These are phyloP conservation scores for Pangasius djambal DNA, from an alignment of 2,797 vertebrate species.

Conservation along the genomic window DNA sequence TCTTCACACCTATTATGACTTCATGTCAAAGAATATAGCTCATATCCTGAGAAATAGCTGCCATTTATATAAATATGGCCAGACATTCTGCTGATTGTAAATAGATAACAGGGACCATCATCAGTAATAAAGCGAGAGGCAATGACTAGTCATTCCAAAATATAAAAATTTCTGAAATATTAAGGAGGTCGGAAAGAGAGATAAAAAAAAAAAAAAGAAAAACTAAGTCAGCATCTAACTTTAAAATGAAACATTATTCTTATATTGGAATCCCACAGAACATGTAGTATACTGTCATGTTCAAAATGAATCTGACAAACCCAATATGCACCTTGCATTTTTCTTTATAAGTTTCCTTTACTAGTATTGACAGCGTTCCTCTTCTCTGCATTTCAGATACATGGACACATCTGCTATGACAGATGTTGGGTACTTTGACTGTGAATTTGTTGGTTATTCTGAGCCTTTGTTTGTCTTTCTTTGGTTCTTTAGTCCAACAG, in stretches of 20 bases:
- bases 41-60: neutral
- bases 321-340: neutral
- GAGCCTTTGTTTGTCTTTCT: slow-evolving; percentile 19
- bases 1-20: neutral
- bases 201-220: neutral
- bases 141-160: neutral
- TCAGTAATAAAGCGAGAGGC: neutral
- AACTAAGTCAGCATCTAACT: neutral
- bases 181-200: neutral
- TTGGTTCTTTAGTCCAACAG: slow-evolving; percentile 28
- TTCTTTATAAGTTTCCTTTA: neutral
- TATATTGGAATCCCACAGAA: neutral
- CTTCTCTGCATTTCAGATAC: slow-evolving; percentile 8
- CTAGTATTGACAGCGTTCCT: neutral
- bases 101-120: neutral
- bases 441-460: slow-evolving; percentile 5
- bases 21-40: neutral
- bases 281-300: neutral
- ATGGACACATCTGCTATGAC: slow-evolving; percentile 37
- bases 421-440: slow-evolving; percentile 6
- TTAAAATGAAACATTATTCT: slow-evolving; percentile 8
- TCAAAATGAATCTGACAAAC: neutral
- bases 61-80: neutral
- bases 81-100: neutral
- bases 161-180: slow-evolving; percentile 1